A percentile compares a stretch with the other conserved stretches of the same genome.
These are phyloP conservation scores for Coecobrya sp. DNA, from an alignment of 2,888 invertebrate species.

Conservation along the genomic window DNA sequence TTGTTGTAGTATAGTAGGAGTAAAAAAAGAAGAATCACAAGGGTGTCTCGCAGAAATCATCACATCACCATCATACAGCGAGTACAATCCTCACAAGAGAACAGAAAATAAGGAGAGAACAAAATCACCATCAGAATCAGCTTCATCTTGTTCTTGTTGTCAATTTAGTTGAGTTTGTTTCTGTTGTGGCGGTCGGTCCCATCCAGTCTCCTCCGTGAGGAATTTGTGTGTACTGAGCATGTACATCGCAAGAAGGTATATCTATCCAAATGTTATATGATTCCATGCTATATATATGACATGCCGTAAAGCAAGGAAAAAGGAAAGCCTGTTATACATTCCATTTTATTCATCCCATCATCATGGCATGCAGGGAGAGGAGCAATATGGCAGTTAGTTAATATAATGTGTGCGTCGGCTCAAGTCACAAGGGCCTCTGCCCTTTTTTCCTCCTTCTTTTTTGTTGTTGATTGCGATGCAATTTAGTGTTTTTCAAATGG, in stretches of 20 bases:
- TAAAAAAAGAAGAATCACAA: constrained; percentile 44
- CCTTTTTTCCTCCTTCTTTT: constrained; percentile 68
- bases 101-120: constrained; percentile 29
- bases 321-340: background rate
- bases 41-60: constrained; percentile 68
- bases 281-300: background rate
- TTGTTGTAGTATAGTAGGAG: background rate
- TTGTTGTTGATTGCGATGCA: constrained; percentile 79
- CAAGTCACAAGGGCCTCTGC: constrained; percentile 78
- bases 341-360: constrained; percentile 64
- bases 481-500: constrained; percentile 77
- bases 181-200: constrained; percentile 71
- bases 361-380: constrained; percentile 52
- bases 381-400: constrained; percentile 76
- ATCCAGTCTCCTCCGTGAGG: constrained; percentile 23
- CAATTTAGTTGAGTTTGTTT: constrained; percentile 66
- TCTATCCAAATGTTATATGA: background rate
- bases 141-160: constrained; percentile 66
- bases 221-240: background rate
- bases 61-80: constrained; percentile 52
- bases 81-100: constrained; percentile 26
- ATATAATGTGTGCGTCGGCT: constrained; percentile 75
- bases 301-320: constrained; percentile 35
- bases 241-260: background rate
- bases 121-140: constrained; percentile 70